Evolutionary conservation across 2,797 vertebrate genomes (phyloP), one percentile per base, ranked within the genome.

Genomic region (Apogon talboti): DNA sequence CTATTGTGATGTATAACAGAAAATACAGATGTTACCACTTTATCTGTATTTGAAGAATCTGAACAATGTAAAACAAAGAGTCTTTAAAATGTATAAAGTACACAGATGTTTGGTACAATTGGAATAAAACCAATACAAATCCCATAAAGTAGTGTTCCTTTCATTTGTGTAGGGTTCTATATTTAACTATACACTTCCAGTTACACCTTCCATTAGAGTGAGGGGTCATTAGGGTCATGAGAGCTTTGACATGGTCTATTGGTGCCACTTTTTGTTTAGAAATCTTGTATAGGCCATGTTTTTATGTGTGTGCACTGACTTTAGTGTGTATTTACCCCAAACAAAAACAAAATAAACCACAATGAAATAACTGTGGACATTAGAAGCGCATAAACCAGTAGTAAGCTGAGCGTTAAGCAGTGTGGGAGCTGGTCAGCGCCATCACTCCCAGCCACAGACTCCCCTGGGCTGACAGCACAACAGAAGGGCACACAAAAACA

Each of bases 401-500:
- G 74, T 35, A 38, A 46, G 64, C 73, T 58, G 74, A 73, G 60
- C 35, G 47, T 74, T 72, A 67, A 78, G 79, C 74, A 56, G 60
- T 11, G 62, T 56, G 46, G 52, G 74, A 69, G 76, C 70, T 71
- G 79, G 85, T 89, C 82, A 72, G 79, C 81, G 48, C 66, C 78
- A 71, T 87, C 81, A 76, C 76, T 87, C 69, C 77, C 40, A 71
- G 73, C 45, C 64, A 38, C 54, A 62, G 72, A 54, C 80, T 78
- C 76, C 76, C 61, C 64, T 48, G 71, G 43, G 65, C 79, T 71
- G 73, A 85, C 78, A 85, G 78, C 50, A 64, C 66, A 81, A 84
- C 79, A 82, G 80, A 85, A 79, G 67, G 73, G 42, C 71, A 82
- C 79, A 67, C 76, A 71, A 84, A 82, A 60, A 54, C 55, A 49